Percentiles rank a stretch among this genome's conserved stretches.
These are phyloP conservation scores for Morpho helenor DNA, from an alignment of 2,888 invertebrate genomes.

Conservation along the genomic window DNA sequence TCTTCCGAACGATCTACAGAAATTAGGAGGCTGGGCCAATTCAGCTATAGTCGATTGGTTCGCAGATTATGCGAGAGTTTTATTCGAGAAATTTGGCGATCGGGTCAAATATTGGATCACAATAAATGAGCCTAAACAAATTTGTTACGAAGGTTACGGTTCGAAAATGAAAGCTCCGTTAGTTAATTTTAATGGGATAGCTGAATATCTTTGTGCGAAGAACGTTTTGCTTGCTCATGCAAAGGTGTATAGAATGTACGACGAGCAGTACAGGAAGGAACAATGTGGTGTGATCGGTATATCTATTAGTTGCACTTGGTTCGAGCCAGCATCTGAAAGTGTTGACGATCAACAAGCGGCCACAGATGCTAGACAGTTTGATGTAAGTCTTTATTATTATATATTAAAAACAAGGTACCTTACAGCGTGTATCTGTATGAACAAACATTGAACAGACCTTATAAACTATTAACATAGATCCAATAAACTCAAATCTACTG, in stretches of 20 bases:
- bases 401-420: too few species aligned
- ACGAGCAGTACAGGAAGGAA: conserved; percentile 46
- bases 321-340: conserved; percentile 65
- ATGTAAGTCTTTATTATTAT: conserved; percentile 50
- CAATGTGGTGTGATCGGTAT: conserved; percentile 55
- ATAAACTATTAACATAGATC: too few species aligned
- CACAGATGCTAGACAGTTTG: conserved; percentile 71
- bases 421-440: too few species aligned
- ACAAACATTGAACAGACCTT: too few species aligned
- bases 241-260: conserved; percentile 62
- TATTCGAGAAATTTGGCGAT: conserved; percentile 68
- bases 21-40: conserved; percentile 78
- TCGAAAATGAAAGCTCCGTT: conserved; percentile 48
- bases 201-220: conserved; percentile 75
- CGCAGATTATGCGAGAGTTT: conserved; percentile 63
- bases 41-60: conserved; percentile 66
- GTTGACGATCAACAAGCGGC: conserved; percentile 72
- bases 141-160: conserved; percentile 67
- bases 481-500: too few species aligned
- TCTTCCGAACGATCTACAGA: conserved; percentile 72
- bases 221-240: conserved; percentile 79
- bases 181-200: conserved; percentile 58
- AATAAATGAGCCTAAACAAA: conserved; percentile 77
- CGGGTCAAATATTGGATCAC: conserved; percentile 80
- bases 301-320: conserved; percentile 62